Evolutionary conservation across 1,140 invertebrate species (phyloP), one percentile per base, ranked within the genome.

Genomic region (Pseudomyrmex pallidus): DNA sequence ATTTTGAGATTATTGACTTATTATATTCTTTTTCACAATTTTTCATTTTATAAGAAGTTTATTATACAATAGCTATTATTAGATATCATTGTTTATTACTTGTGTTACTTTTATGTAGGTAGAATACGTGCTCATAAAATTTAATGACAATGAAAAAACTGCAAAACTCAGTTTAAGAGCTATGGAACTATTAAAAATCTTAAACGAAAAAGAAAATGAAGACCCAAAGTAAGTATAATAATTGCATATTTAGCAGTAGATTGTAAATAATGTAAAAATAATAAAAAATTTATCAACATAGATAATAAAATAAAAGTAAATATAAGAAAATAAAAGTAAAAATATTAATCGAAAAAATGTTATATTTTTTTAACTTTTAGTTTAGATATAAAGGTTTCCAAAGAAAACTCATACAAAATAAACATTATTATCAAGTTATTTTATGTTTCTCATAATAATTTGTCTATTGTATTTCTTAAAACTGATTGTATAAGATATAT

Each of bases 91-190:
- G 7, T 35, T 72, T 77, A 59, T 64, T 56, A 3, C 15, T 35
- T 35, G 64, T 52, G 74, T 85, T 66, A 73, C 66, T 15, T 90
- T 91, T 70, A 93, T 94, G 80, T 87, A 96, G 96, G 97, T 98
- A 20, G 99, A 99, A 95, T 99, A 99, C 91, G 98, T 99, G 90
- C 96, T 99, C 50, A 97, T 99, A 0, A 98, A 98, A 93, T 99
- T 99, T 95, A 97, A 99, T 94, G 96, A 99, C 94, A 95, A 97
- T 77, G 96, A 97, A 54, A 96, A 98, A 93, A 96, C 96, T 85
- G 98, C 98, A 7, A 96, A 96, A 87, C 96, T 99, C 1, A 96
- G 97, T 78, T 94, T 99, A 12, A 96, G 97, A 90, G 98, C 97
- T 35, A 93, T 96, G 84, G 96, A 98, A 86, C 94, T 99, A 25